Evolutionary conservation across 2,888 invertebrate species (phyloP), one percentile per base, ranked within the genome.

Genomic region (Cenopis cana): DNA sequence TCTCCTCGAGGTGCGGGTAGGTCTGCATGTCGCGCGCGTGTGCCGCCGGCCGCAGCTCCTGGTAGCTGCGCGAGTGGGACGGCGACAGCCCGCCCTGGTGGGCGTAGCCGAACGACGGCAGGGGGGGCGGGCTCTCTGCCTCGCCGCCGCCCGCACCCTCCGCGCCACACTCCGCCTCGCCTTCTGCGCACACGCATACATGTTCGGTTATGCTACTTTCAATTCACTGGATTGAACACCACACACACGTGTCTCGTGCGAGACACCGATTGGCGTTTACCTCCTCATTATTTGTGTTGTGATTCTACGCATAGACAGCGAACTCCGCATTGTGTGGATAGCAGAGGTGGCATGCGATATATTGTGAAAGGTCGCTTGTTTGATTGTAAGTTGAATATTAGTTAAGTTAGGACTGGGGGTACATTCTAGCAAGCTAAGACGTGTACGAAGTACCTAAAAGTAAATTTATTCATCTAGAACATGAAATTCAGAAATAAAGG

Each of bases 1-100:
- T 77, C 79, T 87, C 87, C 78, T 88, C 88, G 80, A 87, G 82
- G 88, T 90, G 89, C 86, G 86, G 85, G 87, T 91, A 90, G 79
- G 88, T 75, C 86, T 89, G 90, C 91, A 91, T 89, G 88, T 90
- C 91, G 86, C 91, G 90, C 83, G 88, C 85, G 87, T 85, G 88
- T 77, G 79, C 71, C 73, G 89, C 87, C 78, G 89, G 89, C 81
- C 90, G 87, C 84, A 91, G 88, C 90, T 91, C 91, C 87, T 91
- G 90, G 90, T 91, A 91, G 90, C 90, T 87, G 89, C 89, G 90
- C 86, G 89, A 83, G 85, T 81, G 87, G 83, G 88, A 83, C 86
- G 90, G 88, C 83, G 89, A 87, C 82, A 83, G 81, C 76, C 77
- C 81, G 79, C 79, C 82, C 79, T 82, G 80, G 84, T 82, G 88